Evolutionary conservation across 1,140 invertebrate species (phyloP).

Genomic region (Tetragnatha versicolor): DNA sequence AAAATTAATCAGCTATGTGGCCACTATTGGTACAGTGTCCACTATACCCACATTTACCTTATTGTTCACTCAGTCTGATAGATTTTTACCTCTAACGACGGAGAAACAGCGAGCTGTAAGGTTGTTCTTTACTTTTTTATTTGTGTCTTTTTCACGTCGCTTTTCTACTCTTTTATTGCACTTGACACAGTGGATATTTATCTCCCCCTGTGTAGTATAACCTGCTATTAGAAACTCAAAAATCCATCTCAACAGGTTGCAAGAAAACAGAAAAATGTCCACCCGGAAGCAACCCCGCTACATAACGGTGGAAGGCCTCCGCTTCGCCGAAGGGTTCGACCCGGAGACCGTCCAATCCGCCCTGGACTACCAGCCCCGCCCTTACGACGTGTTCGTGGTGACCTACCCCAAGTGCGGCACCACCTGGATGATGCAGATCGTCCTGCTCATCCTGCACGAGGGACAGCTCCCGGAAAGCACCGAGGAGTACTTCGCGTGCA

Average conservation of each 20-base stretch:
- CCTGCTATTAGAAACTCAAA: not conserved
- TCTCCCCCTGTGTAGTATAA: not conserved
- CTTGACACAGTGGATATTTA: no score
- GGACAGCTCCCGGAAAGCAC: constrained; percentile 20
- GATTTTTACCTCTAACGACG: not conserved
- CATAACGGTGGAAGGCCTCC: constrained; percentile 24
- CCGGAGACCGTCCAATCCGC: constrained; percentile 36
- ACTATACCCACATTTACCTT: no score
- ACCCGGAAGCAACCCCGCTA: constrained; percentile 17
- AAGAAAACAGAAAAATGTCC: not conserved
- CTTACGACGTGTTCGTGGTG: constrained; percentile 55
- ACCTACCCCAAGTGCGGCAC: constrained; percentile 59
- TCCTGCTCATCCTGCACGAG: constrained; percentile 20
- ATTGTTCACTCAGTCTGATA: no score
- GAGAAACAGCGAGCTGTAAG: no score
- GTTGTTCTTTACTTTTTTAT: no score
- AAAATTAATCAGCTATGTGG: no score
- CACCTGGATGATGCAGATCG: constrained; percentile 56
- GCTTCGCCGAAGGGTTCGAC: constrained; percentile 6
- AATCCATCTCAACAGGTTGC: not conserved
- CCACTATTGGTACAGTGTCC: no score
- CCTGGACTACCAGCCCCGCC: constrained; percentile 43
- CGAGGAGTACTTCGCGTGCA: constrained; percentile 29
- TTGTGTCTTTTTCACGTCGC: no score
- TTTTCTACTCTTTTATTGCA: no score